Percentiles rank a stretch among this genome's conserved stretches.
Conservation (phyloP, 2,797 vertebrate genomes). For the Ibycter americanus region DNA sequence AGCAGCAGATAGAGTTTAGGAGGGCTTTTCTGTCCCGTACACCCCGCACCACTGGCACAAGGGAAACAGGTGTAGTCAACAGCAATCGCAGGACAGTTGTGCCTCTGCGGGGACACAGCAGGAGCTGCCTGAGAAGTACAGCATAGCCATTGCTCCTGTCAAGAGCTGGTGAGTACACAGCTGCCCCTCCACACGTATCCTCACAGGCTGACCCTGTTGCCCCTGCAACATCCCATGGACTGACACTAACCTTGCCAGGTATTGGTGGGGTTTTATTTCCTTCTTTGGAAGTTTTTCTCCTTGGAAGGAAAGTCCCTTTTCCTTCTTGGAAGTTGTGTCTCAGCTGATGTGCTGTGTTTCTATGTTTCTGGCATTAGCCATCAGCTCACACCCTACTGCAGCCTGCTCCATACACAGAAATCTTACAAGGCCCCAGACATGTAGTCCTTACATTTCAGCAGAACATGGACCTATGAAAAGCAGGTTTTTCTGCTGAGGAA, state of each 20-base stretch:
- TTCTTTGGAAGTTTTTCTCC: neutral
- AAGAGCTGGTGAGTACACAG: neutral
- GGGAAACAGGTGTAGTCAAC: neutral
- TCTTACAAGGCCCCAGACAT: neutral
- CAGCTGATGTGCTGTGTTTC: neutral
- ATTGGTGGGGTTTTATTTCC: neutral
- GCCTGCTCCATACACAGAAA: neutral
- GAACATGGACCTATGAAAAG: neutral
- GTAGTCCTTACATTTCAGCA: neutral
- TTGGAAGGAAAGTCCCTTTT: neutral
- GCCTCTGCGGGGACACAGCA: neutral
- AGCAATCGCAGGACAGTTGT: neutral
- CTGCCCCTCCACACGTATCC: rapidly evolving
- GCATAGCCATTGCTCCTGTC: neutral
- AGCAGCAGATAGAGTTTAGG: neutral
- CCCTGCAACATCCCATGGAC: neutral
- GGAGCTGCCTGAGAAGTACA: neutral
- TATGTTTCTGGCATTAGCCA: neutral
- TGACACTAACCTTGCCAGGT: neutral
- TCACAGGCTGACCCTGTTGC: neutral
- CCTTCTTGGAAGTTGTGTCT: neutral
- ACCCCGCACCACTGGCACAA: neutral
- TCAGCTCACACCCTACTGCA: neutral
- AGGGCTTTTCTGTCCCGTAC: neutral
- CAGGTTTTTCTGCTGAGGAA: neutral